Evolutionary conservation across 2,888 invertebrate species (phyloP).

Genomic region (Lepidonotus clava): DNA sequence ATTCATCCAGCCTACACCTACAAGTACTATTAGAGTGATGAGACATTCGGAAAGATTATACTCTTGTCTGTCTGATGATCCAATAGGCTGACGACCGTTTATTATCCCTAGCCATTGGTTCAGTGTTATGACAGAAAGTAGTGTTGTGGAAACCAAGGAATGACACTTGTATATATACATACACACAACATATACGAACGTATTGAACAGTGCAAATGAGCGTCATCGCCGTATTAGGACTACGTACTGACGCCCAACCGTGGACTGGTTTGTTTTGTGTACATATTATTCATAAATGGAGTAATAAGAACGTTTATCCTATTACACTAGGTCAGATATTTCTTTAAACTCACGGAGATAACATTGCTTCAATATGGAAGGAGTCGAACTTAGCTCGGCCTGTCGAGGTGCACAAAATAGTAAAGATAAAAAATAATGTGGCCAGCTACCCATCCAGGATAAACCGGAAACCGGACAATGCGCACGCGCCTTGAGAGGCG

Average conservation of each 20-base stretch:
- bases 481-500: not conserved
- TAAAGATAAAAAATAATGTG: too few species aligned
- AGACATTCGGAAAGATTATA: too few species aligned
- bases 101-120: too few species aligned
- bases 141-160: not conserved
- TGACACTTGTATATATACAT: not conserved
- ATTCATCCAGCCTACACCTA: too few species aligned
- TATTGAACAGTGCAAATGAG: not conserved
- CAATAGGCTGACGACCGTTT: not conserved
- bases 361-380: not conserved
- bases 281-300: conserved; percentile 35
- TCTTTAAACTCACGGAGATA: conserved; percentile 8
- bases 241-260: not conserved
- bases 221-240: not conserved
- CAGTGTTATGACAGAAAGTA: not conserved
- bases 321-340: not conserved
- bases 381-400: not conserved
- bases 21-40: too few species aligned
- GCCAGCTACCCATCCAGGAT: not conserved
- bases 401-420: conserved; percentile 27
- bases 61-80: too few species aligned
- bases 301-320: not conserved
- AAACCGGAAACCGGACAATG: not conserved
- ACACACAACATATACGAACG: not conserved
- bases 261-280: conserved; percentile 21